These are phyloP conservation scores for Elaphurus davidianus DNA, from an alignment of 2,113 vertebrate species.

Conservation along the genomic window DNA sequence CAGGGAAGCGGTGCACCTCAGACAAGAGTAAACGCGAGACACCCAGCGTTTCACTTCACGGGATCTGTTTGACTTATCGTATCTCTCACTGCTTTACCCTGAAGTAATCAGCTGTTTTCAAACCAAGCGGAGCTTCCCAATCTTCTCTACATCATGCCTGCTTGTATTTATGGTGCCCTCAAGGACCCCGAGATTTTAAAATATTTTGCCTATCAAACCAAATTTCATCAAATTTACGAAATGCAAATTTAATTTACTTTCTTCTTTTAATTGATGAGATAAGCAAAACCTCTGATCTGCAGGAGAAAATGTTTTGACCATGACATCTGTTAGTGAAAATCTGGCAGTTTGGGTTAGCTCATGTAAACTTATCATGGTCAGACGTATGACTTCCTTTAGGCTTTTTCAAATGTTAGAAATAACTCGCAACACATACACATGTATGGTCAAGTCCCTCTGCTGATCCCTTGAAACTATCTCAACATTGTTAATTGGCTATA, in stretches of 20 bases:
- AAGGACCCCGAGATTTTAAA: background rate
- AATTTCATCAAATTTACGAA: background rate
- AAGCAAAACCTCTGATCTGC: rapidly evolving
- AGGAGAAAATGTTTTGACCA: too few species aligned
- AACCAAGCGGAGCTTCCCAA: background rate
- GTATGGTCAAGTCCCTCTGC: background rate
- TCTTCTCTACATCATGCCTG: rapidly evolving
- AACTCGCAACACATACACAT: rapidly evolving
- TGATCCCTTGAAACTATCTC: background rate
- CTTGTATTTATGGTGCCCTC: rapidly evolving
- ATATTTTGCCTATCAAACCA: background rate
- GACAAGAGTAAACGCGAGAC: too few species aligned
- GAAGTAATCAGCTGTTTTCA: rapidly evolving
- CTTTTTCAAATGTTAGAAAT: rapidly evolving
- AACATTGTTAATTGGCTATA: background rate
- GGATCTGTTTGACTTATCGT: rapidly evolving
- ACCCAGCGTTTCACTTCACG: rapidly evolving
- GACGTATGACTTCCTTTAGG: rapidly evolving
- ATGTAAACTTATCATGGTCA: rapidly evolving
- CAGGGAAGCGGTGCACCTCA: rapidly evolving
- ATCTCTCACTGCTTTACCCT: rapidly evolving
- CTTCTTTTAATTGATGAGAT: rapidly evolving
- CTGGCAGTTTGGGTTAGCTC: rapidly evolving
- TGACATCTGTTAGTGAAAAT: rapidly evolving
- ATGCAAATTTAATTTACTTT: too few species aligned